Evolutionary conservation across 2,797 vertebrate genomes (phyloP).

Genomic region (Heteromormyrus szaboi): DNA sequence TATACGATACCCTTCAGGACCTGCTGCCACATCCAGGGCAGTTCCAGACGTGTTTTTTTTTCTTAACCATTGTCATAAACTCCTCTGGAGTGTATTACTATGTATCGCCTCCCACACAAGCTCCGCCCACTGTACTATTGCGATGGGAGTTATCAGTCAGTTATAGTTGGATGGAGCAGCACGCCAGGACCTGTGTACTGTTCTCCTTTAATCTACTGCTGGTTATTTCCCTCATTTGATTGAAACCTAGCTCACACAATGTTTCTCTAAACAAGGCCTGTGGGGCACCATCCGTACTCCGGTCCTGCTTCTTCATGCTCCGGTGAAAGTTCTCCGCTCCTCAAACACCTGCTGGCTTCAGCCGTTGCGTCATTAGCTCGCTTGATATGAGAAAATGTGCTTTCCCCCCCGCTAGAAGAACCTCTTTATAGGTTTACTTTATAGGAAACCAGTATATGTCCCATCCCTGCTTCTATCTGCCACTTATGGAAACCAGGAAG

Average conservation of each 20-base stretch:
- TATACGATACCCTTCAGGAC: neutral
- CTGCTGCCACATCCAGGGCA: neutral
- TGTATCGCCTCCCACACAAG: neutral
- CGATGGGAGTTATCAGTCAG: neutral
- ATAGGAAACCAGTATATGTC: neutral
- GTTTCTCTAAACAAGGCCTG: neutral
- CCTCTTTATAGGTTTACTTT: neutral
- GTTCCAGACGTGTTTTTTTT: neutral
- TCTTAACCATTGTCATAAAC: neutral
- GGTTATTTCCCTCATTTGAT: neutral
- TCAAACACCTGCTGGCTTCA: neutral
- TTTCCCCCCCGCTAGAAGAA: neutral
- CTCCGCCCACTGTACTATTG: neutral
- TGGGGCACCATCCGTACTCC: neutral
- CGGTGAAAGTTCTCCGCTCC: neutral
- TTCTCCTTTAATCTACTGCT: neutral
- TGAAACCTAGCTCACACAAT: neutral
- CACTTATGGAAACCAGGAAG: neutral
- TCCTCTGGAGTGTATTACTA: neutral
- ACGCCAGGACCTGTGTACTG: neutral
- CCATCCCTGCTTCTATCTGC: neutral
- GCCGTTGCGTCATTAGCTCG: neutral
- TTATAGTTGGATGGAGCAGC: neutral
- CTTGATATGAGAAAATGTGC: neutral
- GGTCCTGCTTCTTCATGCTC: neutral